Base-by-base conservation (phyloP, 1,140 invertebrate species). In the Babylonia areolata region DNA sequence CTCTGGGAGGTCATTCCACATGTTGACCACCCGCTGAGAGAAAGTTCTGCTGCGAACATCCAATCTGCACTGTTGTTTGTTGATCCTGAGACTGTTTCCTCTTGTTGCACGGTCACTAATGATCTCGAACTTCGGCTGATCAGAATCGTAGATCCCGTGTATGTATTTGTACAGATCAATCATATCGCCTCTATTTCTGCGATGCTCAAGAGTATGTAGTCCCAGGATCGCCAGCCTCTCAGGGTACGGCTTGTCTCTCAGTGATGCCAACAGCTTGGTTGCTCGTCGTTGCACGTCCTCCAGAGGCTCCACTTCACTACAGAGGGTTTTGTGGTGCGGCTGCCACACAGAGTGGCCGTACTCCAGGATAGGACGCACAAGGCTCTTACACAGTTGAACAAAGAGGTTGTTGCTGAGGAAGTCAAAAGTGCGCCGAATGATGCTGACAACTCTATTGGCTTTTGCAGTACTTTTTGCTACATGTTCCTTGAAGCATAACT, bases 261-360 rank as follows among this genome's bases (percentile, higher is more conserved):
- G 9, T 33, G 75, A 39, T 37, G 75, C 75, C 28, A 78, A 33
- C 75, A 78, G 75, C 33, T 39, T 78, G 28, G 75, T 78, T 33
- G 75, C 75, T 37, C 33, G 31, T 33, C 75, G 31, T 37, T 33
- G 75, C 5, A 78, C 75, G 28, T 78, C 75, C 40, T 78, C 75
- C n/a, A n/a, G n/a, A n/a, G n/a, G n/a, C n/a, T n/a, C n/a, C 28
- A 78, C 33, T 20, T 78, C 75, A 78, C 40, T 78, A 37, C 75
- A 78, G 75, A 78, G 75, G 15, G 40, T 78, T 78, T 69, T 69
- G n/a, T 31, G 58, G 58, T 28, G n/a, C n/a, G 58, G 58, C 58
- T 11, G 58, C 58, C 58, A 69, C n/a, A n/a, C n/a, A n/a, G n/a
- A n/a, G n/a, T n/a, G n/a, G n/a, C n/a, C n/a, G n/a, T n/a, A n/a